These are phyloP conservation scores for Numida meleagris DNA, from an alignment of 2,113 vertebrate species.

Conservation along the genomic window DNA sequence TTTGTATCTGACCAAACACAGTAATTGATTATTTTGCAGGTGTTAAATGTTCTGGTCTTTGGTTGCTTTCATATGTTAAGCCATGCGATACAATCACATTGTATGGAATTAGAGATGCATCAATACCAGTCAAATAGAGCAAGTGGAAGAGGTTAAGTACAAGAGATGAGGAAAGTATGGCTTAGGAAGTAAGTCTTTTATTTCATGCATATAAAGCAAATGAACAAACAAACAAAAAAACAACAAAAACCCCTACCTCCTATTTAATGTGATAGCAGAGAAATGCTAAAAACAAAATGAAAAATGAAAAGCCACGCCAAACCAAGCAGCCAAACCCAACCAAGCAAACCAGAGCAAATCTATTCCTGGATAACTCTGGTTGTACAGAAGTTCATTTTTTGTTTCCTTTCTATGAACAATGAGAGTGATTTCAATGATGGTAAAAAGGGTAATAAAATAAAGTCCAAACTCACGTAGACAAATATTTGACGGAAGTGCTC, in stretches of 20 bases:
- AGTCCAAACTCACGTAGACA: background rate
- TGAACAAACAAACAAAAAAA: background rate
- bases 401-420: background rate
- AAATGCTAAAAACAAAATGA: background rate
- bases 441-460: background rate
- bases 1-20: background rate
- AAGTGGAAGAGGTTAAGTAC: conserved; percentile 15
- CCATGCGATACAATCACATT: background rate
- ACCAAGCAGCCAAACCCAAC: background rate
- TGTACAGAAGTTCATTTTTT: background rate
- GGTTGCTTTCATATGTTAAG: conserved; percentile 1
- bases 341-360: background rate
- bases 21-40: background rate
- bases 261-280: background rate
- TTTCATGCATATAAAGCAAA: background rate
- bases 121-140: background rate
- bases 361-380: background rate
- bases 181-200: background rate
- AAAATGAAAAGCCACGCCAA: background rate
- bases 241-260: background rate
- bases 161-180: background rate
- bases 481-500: background rate
- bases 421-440: background rate
- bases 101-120: background rate
- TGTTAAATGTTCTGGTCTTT: conserved; percentile 8